Evolutionary conservation across 2,113 vertebrate species (phyloP).

Genomic region (Equus quagga): DNA sequence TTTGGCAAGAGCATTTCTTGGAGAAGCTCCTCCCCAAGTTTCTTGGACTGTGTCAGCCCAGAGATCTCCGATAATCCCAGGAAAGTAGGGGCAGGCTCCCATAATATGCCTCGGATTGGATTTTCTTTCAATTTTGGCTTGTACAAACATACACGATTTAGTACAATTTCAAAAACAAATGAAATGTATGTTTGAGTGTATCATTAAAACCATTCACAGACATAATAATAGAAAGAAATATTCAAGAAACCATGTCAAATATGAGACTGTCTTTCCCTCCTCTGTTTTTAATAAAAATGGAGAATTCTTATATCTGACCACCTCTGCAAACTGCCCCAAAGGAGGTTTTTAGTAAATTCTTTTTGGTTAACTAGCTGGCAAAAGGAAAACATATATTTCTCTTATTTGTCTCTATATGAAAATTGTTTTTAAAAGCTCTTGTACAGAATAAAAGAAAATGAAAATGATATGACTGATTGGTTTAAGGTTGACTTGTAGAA

Average conservation of each 20-base stretch:
- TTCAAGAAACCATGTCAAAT: neutral
- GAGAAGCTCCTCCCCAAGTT: neutral
- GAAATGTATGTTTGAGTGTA: neutral
- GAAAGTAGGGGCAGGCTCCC: neutral
- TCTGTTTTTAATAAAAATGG: slow-evolving; percentile 19
- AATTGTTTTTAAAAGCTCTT: neutral
- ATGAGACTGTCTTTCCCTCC: neutral
- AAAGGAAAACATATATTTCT: neutral
- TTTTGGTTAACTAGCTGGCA: neutral
- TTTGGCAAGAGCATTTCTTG: neutral
- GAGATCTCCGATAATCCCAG: neutral
- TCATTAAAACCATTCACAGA: neutral
- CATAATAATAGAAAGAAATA: neutral
- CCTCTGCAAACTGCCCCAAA: neutral
- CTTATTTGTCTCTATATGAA: slow-evolving; percentile 13
- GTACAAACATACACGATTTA: neutral
- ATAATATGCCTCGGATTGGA: neutral
- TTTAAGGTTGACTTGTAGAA: neutral
- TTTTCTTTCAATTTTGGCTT: slow-evolving; percentile 17
- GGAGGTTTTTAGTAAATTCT: neutral
- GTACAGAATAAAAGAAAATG: neutral
- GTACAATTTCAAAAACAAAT: neutral
- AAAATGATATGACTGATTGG: neutral
- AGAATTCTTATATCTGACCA: neutral
- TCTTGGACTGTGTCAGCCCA: neutral